These are phyloP conservation scores for Holothuria scabra DNA, from an alignment of 53 echinoderm and acorn worm species.

Conservation along the genomic window DNA sequence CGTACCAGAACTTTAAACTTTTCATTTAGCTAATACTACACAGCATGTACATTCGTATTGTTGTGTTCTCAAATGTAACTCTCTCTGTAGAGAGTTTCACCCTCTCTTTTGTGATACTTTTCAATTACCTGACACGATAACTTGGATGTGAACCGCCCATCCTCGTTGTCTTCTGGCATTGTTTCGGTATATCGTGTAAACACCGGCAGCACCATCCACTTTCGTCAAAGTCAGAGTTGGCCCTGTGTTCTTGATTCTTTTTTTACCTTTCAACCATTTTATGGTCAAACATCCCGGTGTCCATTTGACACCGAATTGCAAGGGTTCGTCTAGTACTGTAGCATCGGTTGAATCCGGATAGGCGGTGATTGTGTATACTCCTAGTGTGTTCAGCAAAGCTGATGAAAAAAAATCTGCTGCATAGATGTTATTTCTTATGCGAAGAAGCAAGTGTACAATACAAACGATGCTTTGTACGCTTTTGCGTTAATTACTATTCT, in stretches of 20 bases:
- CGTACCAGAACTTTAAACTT: no score
- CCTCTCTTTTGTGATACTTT: no score
- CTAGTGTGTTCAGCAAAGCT: neutral
- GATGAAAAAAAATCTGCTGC: neutral
- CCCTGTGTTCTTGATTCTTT: neutral
- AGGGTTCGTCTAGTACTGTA: neutral
- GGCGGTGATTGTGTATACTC: neutral
- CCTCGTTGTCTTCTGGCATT: neutral
- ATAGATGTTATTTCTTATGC: no score
- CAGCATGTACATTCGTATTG: no score
- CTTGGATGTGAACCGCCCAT: slow-evolving; percentile 5
- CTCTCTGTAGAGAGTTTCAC: no score
- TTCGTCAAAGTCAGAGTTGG: slow-evolving; percentile 12
- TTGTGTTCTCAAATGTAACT: no score
- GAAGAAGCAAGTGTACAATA: no score
- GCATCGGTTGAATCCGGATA: slow-evolving; percentile 4
- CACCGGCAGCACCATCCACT: slow-evolving; percentile 22
- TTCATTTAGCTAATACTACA: no score
- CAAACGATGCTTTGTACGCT: no score
- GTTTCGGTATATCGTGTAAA: slow-evolving; percentile 5
- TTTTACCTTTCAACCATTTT: slow-evolving; percentile 13
- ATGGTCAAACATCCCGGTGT: neutral
- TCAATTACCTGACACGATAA: slow-evolving; percentile 27
- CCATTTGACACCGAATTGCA: slow-evolving; percentile 1
- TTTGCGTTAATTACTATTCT: no score